Base-by-base conservation (phyloP, 2,797 vertebrate genomes). In the Tinamus major region DNA sequence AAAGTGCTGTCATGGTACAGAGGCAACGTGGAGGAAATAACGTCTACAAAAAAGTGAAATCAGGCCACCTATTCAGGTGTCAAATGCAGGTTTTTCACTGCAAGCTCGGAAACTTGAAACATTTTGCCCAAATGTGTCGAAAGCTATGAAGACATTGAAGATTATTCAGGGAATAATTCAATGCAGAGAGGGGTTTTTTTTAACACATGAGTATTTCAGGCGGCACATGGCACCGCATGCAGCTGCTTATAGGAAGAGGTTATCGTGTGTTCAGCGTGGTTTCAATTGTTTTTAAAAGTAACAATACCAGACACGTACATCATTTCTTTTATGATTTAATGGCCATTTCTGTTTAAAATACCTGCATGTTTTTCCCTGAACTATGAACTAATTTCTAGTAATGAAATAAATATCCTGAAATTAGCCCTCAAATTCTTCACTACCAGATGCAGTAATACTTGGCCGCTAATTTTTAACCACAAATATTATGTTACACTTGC, bases 141-240 rank as follows among this genome's bases (percentile, higher is more conserved):
- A 95, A 95, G 91, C 79, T 77, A 31, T 0, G 0, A 87, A 89
- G 86, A 68, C 86, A 33, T 89, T 90, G 19, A 72, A 51, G 71
- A 90, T 95, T 95, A 93, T 93, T 83, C 89, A 76, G 33, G 76
- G 92, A 44, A 94, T 85, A 89, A 95, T 71, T 87, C 75, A 80
- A 83, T 39, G 65, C 65, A 92, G 90, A 88, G 77, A 90, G 56
- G 37, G 15, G 2, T 58, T 64, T 46, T 51, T 10, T 4, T 41
- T 17, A 39, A 31, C 3, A 3, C 49, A 19, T 39, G 10, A 71
- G 19, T 85, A 69, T 80, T 87, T 69, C 65, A 69, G 53, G 76
- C 71, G 26, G 67, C 1, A 2, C 2, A 2, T 6, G 37, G 53
- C 44, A 18, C 7, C 1, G 26, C 5, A 24, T 39, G 77, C 53